phyloP scores from a whole-genome alignment of 1,140 invertebrate species.

The Diachasmimorpha longicaudata region DNA sequence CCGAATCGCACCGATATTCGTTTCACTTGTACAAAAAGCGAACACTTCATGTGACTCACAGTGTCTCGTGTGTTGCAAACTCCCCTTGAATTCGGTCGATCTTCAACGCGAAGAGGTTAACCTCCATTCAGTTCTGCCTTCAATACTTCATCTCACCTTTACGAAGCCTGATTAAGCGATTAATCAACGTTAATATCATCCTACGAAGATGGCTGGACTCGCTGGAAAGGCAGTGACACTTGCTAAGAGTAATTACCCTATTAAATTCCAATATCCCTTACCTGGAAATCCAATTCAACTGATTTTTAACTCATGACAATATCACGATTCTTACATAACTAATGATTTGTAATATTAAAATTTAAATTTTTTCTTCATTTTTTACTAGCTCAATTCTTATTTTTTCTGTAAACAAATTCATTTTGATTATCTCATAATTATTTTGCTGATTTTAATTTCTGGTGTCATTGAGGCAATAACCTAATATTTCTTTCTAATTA shows the following conservation, averaged over 20 bases:
- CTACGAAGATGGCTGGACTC: slow-evolving; percentile 14
- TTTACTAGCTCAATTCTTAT: no score
- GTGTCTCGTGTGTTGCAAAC: not conserved
- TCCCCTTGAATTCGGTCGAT: not conserved
- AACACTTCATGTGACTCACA: no score
- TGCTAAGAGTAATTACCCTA: slow-evolving; percentile 17
- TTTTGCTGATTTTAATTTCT: not conserved
- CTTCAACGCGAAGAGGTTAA: not conserved
- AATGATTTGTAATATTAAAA: not conserved
- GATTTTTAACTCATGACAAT: not conserved
- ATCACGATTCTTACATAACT: slow-evolving; percentile 25
- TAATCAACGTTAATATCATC: not conserved
- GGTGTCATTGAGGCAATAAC: not conserved
- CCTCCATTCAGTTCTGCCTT: not conserved
- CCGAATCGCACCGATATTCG: no score
- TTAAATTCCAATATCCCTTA: not conserved
- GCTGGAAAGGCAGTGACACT: slow-evolving; percentile 4
- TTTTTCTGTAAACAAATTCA: no score
- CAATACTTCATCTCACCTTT: not conserved
- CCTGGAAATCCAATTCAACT: not conserved
- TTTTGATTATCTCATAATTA: no score
- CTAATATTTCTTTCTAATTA: slow-evolving; percentile 18
- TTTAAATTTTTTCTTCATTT: not conserved
- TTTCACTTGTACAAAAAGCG: no score
- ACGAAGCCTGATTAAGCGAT: not conserved